Conservation (phyloP, 2,113 vertebrate genomes). For the Opisthocomus hoazin region DNA sequence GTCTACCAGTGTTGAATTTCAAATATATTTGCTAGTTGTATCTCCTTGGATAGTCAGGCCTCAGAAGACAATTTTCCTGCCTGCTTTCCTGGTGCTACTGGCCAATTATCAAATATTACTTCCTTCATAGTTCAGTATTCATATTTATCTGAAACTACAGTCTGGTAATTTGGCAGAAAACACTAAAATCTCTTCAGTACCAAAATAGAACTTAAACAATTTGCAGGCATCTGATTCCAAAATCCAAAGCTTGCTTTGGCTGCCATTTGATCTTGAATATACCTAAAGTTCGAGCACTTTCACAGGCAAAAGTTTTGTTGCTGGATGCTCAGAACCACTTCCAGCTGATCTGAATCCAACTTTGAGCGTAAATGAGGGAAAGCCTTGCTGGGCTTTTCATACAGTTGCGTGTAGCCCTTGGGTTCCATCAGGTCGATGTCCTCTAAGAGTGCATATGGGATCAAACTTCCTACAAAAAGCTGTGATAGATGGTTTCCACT, state of each 20-base stretch:
- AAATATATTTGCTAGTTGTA: neutral
- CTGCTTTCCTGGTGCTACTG: neutral
- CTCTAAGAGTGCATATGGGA: neutral
- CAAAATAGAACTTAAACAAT: neutral
- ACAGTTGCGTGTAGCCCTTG: neutral
- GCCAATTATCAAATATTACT: neutral
- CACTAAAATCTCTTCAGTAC: neutral
- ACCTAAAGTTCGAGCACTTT: neutral
- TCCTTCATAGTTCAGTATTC: neutral
- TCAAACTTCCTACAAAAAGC: neutral
- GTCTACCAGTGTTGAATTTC: neutral
- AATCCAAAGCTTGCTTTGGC: neutral
- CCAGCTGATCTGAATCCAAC: neutral
- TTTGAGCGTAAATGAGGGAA: neutral
- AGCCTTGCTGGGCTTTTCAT: neutral
- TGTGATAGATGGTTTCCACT: neutral
- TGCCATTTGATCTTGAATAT: neutral
- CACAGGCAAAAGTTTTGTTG: neutral
- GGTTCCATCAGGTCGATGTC: accelerated
- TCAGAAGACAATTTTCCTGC: neutral
- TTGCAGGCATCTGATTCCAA: neutral
- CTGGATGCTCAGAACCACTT: neutral
- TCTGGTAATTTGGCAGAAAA: neutral
- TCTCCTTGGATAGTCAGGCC: neutral
- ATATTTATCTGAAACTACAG: neutral